These are phyloP conservation scores for Hirtodrosophila cameraria DNA, from an alignment of 2,888 invertebrate genomes.

Conservation along the genomic window DNA sequence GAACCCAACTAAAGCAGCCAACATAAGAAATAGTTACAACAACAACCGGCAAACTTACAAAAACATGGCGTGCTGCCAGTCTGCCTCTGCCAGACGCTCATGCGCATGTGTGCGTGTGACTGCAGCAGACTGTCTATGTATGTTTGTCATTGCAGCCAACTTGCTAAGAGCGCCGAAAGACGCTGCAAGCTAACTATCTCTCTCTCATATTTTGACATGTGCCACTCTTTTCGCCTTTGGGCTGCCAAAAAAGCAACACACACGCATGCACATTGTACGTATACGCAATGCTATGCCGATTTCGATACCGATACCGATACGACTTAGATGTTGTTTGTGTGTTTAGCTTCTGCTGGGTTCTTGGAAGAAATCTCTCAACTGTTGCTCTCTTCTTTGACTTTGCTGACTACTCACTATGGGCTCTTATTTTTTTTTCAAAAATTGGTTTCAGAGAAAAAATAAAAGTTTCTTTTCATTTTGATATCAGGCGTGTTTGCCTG, in stretches of 20 bases:
- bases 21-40: constrained; percentile 39
- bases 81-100: constrained; percentile 11
- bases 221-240: constrained; percentile 41
- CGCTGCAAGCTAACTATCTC: neutral
- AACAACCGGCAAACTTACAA: constrained; percentile 55
- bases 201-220: constrained; percentile 36
- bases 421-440: constrained; percentile 8
- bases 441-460: constrained; percentile 1
- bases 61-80: constrained; percentile 58
- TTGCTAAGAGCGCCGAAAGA: constrained; percentile 24
- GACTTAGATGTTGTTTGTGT: constrained; percentile 2
- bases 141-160: constrained; percentile 10
- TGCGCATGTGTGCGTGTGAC: constrained; percentile 58
- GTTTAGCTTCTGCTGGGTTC: constrained; percentile 3
- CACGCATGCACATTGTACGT: constrained; percentile 19
- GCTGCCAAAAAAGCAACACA: constrained; percentile 29
- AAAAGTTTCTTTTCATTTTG: constrained; percentile 7
- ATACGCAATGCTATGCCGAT: constrained; percentile 48
- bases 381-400: constrained; percentile 20
- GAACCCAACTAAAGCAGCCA: constrained; percentile 5
- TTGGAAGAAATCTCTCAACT: constrained; percentile 24
- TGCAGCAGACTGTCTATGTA: constrained; percentile 14
- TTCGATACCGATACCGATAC: constrained; percentile 31
- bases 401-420: constrained; percentile 5
- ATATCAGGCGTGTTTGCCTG: constrained; percentile 31